Evolutionary conservation across 2,888 invertebrate genomes (phyloP), one percentile per base, ranked within the genome.

Genomic region (Cheilosia vernalis): DNA sequence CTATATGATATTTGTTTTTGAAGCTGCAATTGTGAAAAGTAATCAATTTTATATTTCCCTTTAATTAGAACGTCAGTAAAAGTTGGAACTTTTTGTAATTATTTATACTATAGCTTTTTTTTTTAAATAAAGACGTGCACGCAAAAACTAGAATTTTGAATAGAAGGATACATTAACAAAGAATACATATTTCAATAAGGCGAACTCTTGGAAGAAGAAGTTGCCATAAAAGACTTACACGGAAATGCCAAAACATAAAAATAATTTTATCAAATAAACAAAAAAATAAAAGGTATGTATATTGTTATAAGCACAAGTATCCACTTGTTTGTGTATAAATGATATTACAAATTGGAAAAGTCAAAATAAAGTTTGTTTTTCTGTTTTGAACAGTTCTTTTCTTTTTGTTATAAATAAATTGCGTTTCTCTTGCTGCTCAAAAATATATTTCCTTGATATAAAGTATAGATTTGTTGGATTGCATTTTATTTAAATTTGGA

Each of bases 371-470:
- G 64, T 51, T 44, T 19, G 49, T 73, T 53, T 33, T 55, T 78
- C 66, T 78, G 67, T 81, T 58, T 76, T 64, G 4, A 74, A 76
- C 69, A 74, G 42, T 44, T 37, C 4, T 44, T 63, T 42, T 74
- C 2, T 70, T 67, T 61, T 66, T 61, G 9, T 73, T 69, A 44
- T 74, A 61, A 78, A 83, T 83, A 67, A 78, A 77, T 78, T 61
- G 64, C 44, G 51, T 64, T 77, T 55, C 55, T 78, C 53, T 66
- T 53, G 55, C 47, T 67, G 42, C 33, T 72, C 70, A 78, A 66
- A 66, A 55, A 63, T 72, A 79, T 70, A 84, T 84, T 64, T 66
- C 42, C 61, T 58, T 70, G 51, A 47, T 70, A 63, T 69, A 51
- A 53, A 44, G 27, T 61, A 74, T 60, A 67, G 19, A 33, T 47